Base-by-base conservation (phyloP, 2,888 invertebrate genomes). In the Nebria salina region DNA sequence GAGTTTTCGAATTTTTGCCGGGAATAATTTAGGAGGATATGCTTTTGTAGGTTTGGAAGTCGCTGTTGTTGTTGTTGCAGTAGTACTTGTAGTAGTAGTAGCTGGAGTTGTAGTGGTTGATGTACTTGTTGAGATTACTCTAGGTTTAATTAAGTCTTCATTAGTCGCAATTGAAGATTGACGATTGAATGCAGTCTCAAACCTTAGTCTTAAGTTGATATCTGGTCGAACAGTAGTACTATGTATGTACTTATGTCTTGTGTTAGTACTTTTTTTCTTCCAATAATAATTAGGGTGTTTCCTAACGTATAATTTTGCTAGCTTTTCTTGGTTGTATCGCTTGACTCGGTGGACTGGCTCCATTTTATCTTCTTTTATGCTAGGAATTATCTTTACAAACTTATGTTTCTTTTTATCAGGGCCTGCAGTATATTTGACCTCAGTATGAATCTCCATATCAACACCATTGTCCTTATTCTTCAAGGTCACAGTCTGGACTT, bases 381-480 rank as follows among this genome's bases (percentile, higher is more conserved):
- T 87, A 1, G 88, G 87, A 75, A 85, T 83, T 25, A 87, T 86
- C 83, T 87, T 86, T 0, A 86, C 83, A 76, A 83, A 86, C 81
- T 86, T 86, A 76, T 86, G 86, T 25, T 81, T 81, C 73, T 81
- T 81, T 72, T 76, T 72, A 9, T 76, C 75, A n/a, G 75, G 9
- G 13, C 73, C 75, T 15, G 75, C 66, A 3, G 65, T 73, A 15
- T 73, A 72, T 84, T 87, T 86, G 1, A 87, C 84, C 80, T 86
- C 86, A 76, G 86, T 87, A 13, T 86, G 85, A 75, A 87, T 86
- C 83, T 88, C 87, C 77, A 86, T 85, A 82, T 88, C 85, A 26
- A 84, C 83, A 20, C 86, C 86, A 72, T 86, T 84, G 77, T 84
- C 83, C 54, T 84, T 85, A 72, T 86, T 86, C 82, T 86, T 87